Evolutionary conservation across 2,113 vertebrate genomes (phyloP), one percentile per base, ranked within the genome.

Genomic region (Cyprinodon brontotheroides): DNA sequence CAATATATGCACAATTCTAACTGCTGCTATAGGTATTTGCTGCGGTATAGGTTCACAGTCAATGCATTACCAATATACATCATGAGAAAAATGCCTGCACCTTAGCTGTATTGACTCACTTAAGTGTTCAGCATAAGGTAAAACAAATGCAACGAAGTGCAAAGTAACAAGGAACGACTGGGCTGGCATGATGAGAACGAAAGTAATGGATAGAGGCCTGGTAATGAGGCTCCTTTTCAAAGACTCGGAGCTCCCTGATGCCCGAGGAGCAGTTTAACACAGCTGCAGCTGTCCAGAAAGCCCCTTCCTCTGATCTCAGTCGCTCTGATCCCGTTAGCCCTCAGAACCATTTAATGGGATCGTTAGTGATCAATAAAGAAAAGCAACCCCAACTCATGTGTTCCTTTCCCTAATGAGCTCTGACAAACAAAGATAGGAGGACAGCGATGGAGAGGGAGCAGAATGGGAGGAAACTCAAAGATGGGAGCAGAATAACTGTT

Each of bases 341-440:
- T 63, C 75, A 80, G 70, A 82, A 61, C 71, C 76, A 36, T 90
- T 91, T 90, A 90, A 88, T 89, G 87, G 75, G 76, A 89, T 91
- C 62, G 61, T 92, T 91, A 86, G 64, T 47, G 84, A 92, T 93
- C 87, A 86, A 90, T 93, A 91, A 86, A 89, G 79, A 85, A 81
- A 86, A 88, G 86, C 81, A 60, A 72, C 70, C 77, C 71, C 29
- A 75, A 83, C 80, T 88, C 83, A 79, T 85, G 76, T 82, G 72
- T 38, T 39, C 77, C 61, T 72, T 72, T 77, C 68, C 78, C 60
- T 88, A 91, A 92, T 92, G 85, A 91, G 85, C 62, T 80, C 79
- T 82, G 88, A 87, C 86, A 81, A 66, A 75, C 63, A 82, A 80
- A 79, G 48, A 74, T 70, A 64, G 75, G 65, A 77, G 20, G 63